A percentile compares a stretch with the other conserved stretches of the same genome.
Evolutionary conservation across 2,797 vertebrate genomes (phyloP).

Genomic region (Chelon labrosus): DNA sequence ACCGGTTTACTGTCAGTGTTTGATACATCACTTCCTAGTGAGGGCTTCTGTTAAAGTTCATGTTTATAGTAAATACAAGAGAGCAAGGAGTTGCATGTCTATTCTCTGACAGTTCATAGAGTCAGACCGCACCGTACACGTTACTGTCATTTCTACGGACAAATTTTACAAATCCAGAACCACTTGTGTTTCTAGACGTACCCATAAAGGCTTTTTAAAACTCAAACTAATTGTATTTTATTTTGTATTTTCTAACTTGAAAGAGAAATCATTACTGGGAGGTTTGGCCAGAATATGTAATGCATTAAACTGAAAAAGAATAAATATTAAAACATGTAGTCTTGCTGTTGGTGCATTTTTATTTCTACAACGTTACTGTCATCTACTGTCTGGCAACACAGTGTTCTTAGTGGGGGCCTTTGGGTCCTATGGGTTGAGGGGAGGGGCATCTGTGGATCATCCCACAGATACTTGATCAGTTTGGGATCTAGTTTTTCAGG

Average conservation of each 20-base stretch:
- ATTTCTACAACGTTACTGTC: background rate
- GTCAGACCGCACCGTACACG: constrained; percentile 24
- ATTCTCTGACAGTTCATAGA: constrained; percentile 25
- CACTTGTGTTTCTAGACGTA: constrained; percentile 87
- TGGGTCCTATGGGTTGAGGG: no score
- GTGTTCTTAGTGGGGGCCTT: no score
- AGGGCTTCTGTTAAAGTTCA: constrained; percentile 33
- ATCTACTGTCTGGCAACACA: no score
- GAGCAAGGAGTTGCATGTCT: constrained; percentile 22
- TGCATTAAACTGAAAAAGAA: constrained; percentile 91
- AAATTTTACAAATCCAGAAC: constrained; percentile 80
- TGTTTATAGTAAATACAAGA: constrained; percentile 51
- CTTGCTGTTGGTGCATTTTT: constrained; percentile 52
- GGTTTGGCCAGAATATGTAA: constrained; percentile 88
- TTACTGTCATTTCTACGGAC: constrained; percentile 78
- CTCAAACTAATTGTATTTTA: constrained; percentile 86
- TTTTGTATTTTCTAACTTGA: constrained; percentile 85
- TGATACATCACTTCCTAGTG: constrained; percentile 31
- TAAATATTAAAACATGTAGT: constrained; percentile 82
- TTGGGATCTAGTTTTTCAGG: no score
- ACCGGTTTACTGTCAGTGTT: constrained; percentile 34
- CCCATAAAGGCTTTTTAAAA: constrained; percentile 85
- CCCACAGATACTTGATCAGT: no score
- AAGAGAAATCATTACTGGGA: constrained; percentile 85
- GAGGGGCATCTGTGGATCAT: no score